phyloP scores from a whole-genome alignment of 2,113 vertebrate genomes.

The Platichthys stellatus region DNA sequence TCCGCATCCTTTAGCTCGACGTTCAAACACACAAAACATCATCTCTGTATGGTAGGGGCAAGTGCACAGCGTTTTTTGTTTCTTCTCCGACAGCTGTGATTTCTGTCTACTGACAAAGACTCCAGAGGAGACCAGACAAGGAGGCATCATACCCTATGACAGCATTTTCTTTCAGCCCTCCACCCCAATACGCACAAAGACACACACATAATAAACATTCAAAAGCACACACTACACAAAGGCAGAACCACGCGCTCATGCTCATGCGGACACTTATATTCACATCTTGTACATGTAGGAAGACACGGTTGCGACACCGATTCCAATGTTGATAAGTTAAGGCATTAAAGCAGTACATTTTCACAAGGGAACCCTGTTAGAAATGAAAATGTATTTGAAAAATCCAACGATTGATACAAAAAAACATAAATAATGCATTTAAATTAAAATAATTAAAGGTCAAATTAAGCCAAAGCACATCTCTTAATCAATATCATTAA shows the following conservation, averaged over 20 bases:
- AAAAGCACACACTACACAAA: slow-evolving; percentile 10
- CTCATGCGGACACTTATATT: slow-evolving; percentile 1
- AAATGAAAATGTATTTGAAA: neutral
- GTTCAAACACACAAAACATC: slow-evolving; percentile 57
- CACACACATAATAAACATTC: slow-evolving; percentile 9
- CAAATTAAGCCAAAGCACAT: too few species aligned
- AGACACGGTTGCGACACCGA: neutral
- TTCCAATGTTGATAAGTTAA: neutral
- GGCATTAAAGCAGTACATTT: too few species aligned
- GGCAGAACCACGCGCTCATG: slow-evolving; percentile 3
- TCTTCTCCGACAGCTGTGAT: slow-evolving; percentile 75
- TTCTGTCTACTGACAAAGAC: slow-evolving; percentile 75
- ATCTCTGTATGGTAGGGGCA: slow-evolving; percentile 76
- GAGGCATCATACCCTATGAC: slow-evolving; percentile 66
- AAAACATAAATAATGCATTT: too few species aligned
- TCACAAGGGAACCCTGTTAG: neutral
- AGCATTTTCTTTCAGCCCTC: slow-evolving; percentile 60
- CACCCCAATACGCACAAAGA: slow-evolving; percentile 58
- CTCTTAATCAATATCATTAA: neutral
- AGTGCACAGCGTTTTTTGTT: slow-evolving; percentile 72
- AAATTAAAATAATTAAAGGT: too few species aligned
- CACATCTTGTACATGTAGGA: neutral
- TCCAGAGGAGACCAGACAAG: slow-evolving; percentile 66
- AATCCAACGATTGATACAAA: too few species aligned
- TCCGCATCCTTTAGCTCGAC: slow-evolving; percentile 51